These are phyloP conservation scores for Horisme vitalbata DNA, from an alignment of 2,888 invertebrate species.

Conservation along the genomic window DNA sequence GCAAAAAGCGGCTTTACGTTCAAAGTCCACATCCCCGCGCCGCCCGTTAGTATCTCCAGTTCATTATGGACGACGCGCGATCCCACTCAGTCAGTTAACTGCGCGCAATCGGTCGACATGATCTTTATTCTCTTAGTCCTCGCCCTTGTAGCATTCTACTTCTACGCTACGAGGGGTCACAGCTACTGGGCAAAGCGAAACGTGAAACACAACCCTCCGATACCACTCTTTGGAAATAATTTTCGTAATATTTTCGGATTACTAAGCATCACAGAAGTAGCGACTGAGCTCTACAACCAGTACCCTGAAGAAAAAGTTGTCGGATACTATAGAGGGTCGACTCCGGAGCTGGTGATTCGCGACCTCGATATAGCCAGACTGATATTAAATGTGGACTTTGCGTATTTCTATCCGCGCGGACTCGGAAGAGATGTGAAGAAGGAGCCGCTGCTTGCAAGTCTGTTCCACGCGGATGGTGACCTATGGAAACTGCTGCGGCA, in stretches of 20 bases:
- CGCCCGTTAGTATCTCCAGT: no score
- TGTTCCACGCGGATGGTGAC: conserved; percentile 62
- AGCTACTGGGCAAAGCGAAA: conserved; percentile 58
- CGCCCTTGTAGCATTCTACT: conserved; percentile 36
- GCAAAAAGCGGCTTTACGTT: background rate
- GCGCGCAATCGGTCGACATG: conserved; percentile 8
- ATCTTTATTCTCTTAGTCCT: conserved; percentile 6
- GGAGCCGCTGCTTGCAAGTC: conserved; percentile 51
- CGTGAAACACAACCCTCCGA: conserved; percentile 54
- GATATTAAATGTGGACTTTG: conserved; percentile 56
- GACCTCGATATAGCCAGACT: conserved; percentile 54
- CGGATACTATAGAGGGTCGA: conserved; percentile 55
- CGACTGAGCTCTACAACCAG: conserved; percentile 51
- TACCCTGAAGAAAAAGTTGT: conserved; percentile 61
- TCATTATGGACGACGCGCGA: no score
- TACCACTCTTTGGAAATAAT: conserved; percentile 58
- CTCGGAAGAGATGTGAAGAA: conserved; percentile 42
- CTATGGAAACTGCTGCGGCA: conserved; percentile 62
- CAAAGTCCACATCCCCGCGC: no score
- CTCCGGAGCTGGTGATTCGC: conserved; percentile 56
- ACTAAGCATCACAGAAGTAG: conserved; percentile 46
- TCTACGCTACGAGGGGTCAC: conserved; percentile 51
- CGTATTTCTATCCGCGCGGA: conserved; percentile 54
- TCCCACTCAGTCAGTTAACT: conserved; percentile 2
- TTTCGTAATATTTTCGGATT: conserved; percentile 44